Evolutionary conservation across 2,113 vertebrate species (phyloP), one percentile per base, ranked within the genome.

Genomic region (Hemicordylus capensis): DNA sequence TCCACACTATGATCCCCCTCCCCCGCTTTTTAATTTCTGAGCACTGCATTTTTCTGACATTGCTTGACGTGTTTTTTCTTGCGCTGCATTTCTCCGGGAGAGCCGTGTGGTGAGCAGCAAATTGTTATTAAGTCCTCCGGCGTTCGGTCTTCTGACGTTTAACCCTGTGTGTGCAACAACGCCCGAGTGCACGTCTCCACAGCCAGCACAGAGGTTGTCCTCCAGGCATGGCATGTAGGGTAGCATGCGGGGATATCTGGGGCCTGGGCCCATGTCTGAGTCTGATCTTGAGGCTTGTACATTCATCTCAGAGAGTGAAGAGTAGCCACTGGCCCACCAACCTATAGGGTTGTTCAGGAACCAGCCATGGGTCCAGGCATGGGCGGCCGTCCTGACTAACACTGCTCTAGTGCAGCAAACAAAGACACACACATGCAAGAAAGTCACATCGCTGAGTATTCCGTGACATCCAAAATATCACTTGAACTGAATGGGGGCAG

Each of bases 61-160:
- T 80, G 48, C 77, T 80, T 80, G 44, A 80, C 78, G 61, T 80
- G 78, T 80, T 80, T 80, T 80, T 80, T 80, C 78, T 66, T 80
- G 78, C 64, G 61, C 44, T 51, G 78, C 61, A 7, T 80, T 80
- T n/a, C 78, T 67, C 78, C 44, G 3, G 20, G 44, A 79, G 78
- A 66, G 78, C 61, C 10, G 31, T 80, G 78, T 15, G 78, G 78
- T 66, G 6, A 80, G 78, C 61, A 24, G 44, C 78, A 51, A 77
- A 67, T 66, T 20, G 42, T 51, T 66, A 48, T 46, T 31, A 67
- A 80, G 42, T 66, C 78, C 78, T 80, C 61, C 34, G 31, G 78
- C 78, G 67, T 80, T 80, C 31, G 11, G 61, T 66, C 78, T 48
- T 14, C 31, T 51, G 78, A 31, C 11, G 44, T 51, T 80, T 80